Evolutionary conservation across 2,888 invertebrate species (phyloP).

Genomic region (Drosophila paramelanica): DNA sequence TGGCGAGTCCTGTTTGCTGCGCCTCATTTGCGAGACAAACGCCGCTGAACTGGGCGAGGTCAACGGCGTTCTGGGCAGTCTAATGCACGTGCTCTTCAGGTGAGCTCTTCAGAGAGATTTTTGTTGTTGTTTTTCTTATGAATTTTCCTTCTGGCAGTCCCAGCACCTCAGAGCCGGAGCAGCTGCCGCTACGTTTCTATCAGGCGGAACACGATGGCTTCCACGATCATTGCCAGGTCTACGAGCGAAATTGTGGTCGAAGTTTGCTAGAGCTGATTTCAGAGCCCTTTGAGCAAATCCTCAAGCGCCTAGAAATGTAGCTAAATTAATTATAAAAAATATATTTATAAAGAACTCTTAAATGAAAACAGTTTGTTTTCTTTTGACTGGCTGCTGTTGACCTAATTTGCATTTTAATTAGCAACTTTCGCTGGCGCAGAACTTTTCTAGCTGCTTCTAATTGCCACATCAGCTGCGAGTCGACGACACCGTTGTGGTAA

Average conservation of each 20-base stretch:
- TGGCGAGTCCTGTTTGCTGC: slow-evolving; percentile 88
- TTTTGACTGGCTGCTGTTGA: slow-evolving; percentile 5
- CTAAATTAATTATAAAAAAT: neutral
- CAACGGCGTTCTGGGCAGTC: slow-evolving; percentile 88
- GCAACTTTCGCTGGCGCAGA: slow-evolving; percentile 62
- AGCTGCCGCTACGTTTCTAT: slow-evolving; percentile 76
- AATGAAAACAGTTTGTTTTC: neutral
- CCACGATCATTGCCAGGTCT: slow-evolving; percentile 71
- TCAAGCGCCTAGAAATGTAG: slow-evolving; percentile 56
- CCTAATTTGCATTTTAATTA: slow-evolving; percentile 55
- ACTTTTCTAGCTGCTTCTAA: slow-evolving; percentile 37
- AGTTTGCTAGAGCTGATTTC: slow-evolving; percentile 81
- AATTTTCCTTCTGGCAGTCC: slow-evolving; percentile 59
- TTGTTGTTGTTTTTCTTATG: no score
- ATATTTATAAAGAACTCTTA: no score
- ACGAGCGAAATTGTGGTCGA: slow-evolving; percentile 65
- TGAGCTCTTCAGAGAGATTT: slow-evolving; percentile 83
- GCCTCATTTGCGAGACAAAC: slow-evolving; percentile 89
- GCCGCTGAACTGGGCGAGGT: slow-evolving; percentile 81
- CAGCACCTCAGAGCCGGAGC: slow-evolving; percentile 78
- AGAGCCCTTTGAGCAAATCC: slow-evolving; percentile 73
- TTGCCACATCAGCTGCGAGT: slow-evolving; percentile 32
- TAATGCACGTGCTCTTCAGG: slow-evolving; percentile 89
- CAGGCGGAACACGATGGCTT: slow-evolving; percentile 82
- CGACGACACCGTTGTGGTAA: slow-evolving; percentile 5